These are phyloP conservation scores for Eristalis arbustorum DNA, from an alignment of 2,888 invertebrate genomes.

Conservation along the genomic window DNA sequence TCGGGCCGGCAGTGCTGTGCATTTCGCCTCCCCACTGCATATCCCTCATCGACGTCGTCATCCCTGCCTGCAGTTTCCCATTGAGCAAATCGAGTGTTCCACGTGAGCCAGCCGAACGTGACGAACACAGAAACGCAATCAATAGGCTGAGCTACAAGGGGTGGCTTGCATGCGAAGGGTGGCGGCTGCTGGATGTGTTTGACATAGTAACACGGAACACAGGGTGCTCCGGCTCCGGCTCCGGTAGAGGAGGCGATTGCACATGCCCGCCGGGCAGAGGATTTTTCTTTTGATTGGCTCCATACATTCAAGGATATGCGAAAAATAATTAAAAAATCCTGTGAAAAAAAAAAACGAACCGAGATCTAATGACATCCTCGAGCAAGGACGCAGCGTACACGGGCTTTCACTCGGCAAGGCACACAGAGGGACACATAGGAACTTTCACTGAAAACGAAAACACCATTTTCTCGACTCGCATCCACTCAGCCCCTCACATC, in stretches of 20 bases:
- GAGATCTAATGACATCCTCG: neutral
- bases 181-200: neutral
- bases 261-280: neutral
- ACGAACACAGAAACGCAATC: constrained; percentile 59
- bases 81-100: neutral
- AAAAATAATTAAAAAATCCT: neutral
- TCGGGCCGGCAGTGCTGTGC: neutral
- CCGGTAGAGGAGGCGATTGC: neutral
- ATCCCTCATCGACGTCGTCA: no score
- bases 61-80: constrained; percentile 16
- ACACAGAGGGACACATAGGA: neutral
- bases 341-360: neutral
- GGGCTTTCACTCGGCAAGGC: neutral
- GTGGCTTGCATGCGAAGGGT: neutral
- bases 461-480: neutral
- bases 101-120: neutral
- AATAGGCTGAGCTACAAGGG: constrained; percentile 1
- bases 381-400: neutral
- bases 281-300: neutral
- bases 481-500: neutral
- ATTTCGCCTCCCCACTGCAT: neutral
- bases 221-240: neutral
- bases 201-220: constrained; percentile 14
- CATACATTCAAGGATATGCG: neutral
- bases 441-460: neutral